phyloP scores from a whole-genome alignment of 2,797 vertebrate species.

The Sardinella longiceps region DNA sequence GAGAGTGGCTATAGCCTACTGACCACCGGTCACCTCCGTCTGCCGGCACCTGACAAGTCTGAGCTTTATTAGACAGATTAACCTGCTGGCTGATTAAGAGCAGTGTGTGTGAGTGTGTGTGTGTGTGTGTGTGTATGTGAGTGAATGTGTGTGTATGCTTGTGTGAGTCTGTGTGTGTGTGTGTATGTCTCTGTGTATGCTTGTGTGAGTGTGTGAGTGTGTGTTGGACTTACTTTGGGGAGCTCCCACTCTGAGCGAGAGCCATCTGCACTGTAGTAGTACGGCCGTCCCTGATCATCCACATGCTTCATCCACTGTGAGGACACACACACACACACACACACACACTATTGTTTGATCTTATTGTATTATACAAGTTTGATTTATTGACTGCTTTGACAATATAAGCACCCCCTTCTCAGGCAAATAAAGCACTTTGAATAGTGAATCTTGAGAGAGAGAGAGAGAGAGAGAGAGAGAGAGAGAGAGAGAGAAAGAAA shows the following conservation, averaged over 20 bases:
- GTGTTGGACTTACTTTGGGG: constrained; percentile 83
- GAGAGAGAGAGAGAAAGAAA: too few relatives aligned
- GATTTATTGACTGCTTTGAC: too few relatives aligned
- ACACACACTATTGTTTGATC: too few relatives aligned
- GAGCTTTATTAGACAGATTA: constrained; percentile 62
- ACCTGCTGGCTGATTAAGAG: neutral
- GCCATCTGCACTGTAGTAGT: constrained; percentile 94
- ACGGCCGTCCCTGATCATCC: constrained; percentile 92
- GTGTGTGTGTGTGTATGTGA: neutral
- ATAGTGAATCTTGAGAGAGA: too few relatives aligned
- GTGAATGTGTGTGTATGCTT: neutral
- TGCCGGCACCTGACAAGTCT: constrained; percentile 39
- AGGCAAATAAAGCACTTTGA: too few relatives aligned
- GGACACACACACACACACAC: neutral
- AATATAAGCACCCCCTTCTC: too few relatives aligned
- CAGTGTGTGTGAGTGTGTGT: neutral
- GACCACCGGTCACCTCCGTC: constrained; percentile 32
- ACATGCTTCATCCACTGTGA: constrained; percentile 95
- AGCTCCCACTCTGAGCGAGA: constrained; percentile 95
- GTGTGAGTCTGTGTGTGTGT: neutral
- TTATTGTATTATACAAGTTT: too few relatives aligned
- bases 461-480: too few relatives aligned
- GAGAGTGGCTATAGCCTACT: neutral
- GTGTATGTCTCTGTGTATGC: neutral
- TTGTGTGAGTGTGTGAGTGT: neutral